Percentiles rank a stretch among this genome's conserved stretches.
Conservation (phyloP, 1,140 invertebrate genomes). For the Araneus ventricosus region DNA sequence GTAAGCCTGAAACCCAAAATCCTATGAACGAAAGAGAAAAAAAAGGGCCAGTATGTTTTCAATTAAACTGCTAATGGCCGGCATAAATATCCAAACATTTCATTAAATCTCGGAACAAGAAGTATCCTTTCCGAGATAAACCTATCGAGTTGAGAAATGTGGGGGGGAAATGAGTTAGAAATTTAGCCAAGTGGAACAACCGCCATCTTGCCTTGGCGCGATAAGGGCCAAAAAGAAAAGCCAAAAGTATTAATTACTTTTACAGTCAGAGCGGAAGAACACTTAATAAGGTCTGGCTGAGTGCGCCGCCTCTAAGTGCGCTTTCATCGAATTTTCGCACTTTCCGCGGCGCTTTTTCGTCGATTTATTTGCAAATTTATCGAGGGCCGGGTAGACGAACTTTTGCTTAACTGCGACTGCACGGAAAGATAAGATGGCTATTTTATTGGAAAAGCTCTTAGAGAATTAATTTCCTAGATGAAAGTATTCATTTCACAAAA, state of each 20-base stretch:
- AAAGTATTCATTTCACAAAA: neutral
- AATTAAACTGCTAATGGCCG: conserved; percentile 59
- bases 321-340: neutral
- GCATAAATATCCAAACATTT: conserved; percentile 67
- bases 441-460: neutral
- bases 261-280: conserved; percentile 64
- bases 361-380: conserved; percentile 64
- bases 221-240: conserved; percentile 63
- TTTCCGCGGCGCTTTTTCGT: neutral
- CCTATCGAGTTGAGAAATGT: conserved; percentile 31
- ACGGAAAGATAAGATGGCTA: neutral
- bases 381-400: neutral
- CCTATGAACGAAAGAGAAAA: neutral
- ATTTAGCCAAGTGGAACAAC: conserved; percentile 61
- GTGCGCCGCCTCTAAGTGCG: neutral
- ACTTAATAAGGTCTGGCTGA: conserved; percentile 60
- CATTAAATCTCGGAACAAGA: conserved; percentile 68
- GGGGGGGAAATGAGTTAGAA: conserved; percentile 43
- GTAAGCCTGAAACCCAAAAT: neutral
- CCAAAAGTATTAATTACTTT: conserved; percentile 69
- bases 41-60: conserved; percentile 25
- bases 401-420: neutral
- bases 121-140: conserved; percentile 46
- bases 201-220: conserved; percentile 69
- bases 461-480: neutral